These are phyloP conservation scores for Lasius platythorax DNA, from an alignment of 2,888 invertebrate genomes.

Conservation along the genomic window DNA sequence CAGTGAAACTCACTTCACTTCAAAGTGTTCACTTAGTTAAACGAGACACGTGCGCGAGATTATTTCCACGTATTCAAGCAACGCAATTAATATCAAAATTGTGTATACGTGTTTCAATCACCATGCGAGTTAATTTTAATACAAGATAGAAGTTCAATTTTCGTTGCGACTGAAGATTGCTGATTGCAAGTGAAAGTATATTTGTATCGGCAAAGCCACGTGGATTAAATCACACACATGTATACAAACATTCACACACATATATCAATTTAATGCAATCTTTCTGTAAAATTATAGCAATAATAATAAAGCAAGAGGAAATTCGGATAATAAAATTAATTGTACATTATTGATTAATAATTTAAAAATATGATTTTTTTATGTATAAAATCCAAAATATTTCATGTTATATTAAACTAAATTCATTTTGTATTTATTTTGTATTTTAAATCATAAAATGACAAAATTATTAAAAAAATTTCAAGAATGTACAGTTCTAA, in stretches of 20 bases:
- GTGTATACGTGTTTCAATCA: constrained; percentile 6
- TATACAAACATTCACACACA: neutral
- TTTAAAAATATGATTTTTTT: neutral
- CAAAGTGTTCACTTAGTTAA: constrained; percentile 37
- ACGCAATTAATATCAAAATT: constrained; percentile 23
- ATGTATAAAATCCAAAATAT: neutral
- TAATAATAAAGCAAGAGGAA: neutral
- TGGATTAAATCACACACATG: neutral
- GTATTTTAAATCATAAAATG: neutral
- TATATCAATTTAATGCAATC: neutral
- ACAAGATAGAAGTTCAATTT: neutral
- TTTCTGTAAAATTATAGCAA: constrained; percentile 3
- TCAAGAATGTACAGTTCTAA: neutral
- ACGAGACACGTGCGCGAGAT: constrained; percentile 18
- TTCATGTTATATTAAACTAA: neutral
- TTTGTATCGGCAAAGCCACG: neutral
- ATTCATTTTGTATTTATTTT: neutral
- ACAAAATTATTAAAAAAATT: neutral
- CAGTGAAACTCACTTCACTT: constrained; percentile 24
- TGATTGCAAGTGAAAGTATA: neutral
- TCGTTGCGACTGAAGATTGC: neutral
- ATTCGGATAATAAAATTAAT: neutral
- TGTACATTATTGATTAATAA: neutral
- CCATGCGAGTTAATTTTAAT: constrained; percentile 6
- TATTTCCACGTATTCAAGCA: constrained; percentile 31